These are phyloP conservation scores for Pyrrhosoma nymphula DNA, from an alignment of 2,888 invertebrate species.

Conservation along the genomic window DNA sequence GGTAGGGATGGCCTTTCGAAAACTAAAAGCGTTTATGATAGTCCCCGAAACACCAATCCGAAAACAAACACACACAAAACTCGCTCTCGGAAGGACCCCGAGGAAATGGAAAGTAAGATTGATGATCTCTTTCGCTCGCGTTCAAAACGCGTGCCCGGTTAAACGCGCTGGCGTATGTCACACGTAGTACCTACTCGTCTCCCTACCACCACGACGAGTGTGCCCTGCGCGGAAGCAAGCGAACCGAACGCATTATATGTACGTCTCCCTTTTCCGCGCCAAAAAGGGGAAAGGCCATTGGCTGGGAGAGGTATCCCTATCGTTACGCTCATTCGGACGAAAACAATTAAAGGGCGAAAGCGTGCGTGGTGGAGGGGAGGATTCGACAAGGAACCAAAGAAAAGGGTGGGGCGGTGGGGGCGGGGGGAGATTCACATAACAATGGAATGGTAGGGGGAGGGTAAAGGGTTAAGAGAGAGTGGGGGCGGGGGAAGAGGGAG, in stretches of 20 bases:
- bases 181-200: neutral
- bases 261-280: neutral
- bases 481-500: no score
- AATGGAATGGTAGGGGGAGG: neutral
- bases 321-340: constrained; percentile 60
- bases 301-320: constrained; percentile 1
- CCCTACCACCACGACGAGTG: neutral
- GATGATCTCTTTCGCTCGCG: constrained; percentile 45
- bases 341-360: constrained; percentile 58
- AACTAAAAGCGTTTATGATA: constrained; percentile 34
- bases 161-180: neutral
- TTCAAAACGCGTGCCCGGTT: neutral
- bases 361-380: neutral
- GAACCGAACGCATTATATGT: neutral
- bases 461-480: neutral
- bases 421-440: neutral
- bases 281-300: constrained; percentile 46
- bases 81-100: constrained; percentile 23
- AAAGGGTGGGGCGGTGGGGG: neutral
- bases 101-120: constrained; percentile 67
- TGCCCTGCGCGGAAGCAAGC: neutral
- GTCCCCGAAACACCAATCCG: neutral
- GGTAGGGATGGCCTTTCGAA: neutral
- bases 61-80: constrained; percentile 17
- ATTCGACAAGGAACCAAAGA: neutral